Conservation (phyloP, 1,140 invertebrate species). For the Drosophila bipectinata region DNA sequence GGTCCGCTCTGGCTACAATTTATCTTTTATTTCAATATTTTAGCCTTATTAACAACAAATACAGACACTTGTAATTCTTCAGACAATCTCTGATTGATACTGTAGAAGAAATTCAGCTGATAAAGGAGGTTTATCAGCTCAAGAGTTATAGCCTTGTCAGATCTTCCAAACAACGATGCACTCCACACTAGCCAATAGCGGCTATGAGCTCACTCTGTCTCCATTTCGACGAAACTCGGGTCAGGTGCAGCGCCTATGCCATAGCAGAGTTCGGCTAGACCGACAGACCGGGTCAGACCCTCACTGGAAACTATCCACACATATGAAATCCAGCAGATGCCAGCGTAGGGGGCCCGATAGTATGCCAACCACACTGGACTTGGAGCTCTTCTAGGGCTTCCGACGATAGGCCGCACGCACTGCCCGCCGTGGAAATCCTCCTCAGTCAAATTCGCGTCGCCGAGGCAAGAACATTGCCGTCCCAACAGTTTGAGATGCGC, state of each 20-base stretch:
- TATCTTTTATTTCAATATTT: too few relatives aligned
- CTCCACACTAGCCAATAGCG: neutral
- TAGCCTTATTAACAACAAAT: too few relatives aligned
- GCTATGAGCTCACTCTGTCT: slow-evolving; percentile 58
- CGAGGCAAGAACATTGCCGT: slow-evolving; percentile 49
- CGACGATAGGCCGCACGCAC: slow-evolving; percentile 27
- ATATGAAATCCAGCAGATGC: neutral
- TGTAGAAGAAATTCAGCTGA: too few relatives aligned
- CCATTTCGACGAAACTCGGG: slow-evolving; percentile 10
- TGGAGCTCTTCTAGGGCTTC: slow-evolving; percentile 61
- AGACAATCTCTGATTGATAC: too few relatives aligned
- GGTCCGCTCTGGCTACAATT: neutral
- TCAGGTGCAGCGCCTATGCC: slow-evolving; percentile 37
- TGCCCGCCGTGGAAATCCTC: slow-evolving; percentile 42
- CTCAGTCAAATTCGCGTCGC: slow-evolving; percentile 71
- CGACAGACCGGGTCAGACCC: slow-evolving; percentile 40
- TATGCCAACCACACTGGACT: slow-evolving; percentile 5
- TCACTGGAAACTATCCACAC: too few relatives aligned
- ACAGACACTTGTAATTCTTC: too few relatives aligned
- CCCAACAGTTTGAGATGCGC: slow-evolving; percentile 54
- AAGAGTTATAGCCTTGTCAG: neutral
- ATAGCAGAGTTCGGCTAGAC: slow-evolving; percentile 26
- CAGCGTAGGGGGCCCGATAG: slow-evolving; percentile 28
- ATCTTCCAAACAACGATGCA: neutral
- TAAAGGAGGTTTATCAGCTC: too few relatives aligned